Evolutionary conservation across 2,888 invertebrate genomes (phyloP), one percentile per base, ranked within the genome.

Genomic region (Noctua janthina): DNA sequence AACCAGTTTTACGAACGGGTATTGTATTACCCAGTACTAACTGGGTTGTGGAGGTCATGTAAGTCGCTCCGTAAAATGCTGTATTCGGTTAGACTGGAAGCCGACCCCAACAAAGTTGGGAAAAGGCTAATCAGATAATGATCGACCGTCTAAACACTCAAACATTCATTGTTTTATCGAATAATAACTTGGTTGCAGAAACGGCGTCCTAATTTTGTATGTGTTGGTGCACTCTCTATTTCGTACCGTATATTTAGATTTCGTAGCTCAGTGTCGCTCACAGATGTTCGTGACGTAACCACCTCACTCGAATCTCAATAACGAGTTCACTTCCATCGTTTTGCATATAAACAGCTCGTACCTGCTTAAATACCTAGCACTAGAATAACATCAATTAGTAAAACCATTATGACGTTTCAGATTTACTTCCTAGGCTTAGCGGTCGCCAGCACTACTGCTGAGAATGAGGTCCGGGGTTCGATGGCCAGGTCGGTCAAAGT

Each of bases 271-370:
- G 23, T 17, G 85, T 71, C 68, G 29, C 13, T 39, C 85, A 56
- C 84, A 84, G 86, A 74, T 84, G 84, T 56, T 66, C 1, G 71
- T 84, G 85, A 84, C 84, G 81, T 43, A 68, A 75, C 54, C 62
- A 59, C 56, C 64, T 71, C 62, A 72, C 82, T 74, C 67, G 72
- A 69, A 59, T 85, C 56, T 75, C 68, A 62, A 66, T 85, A 77
- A 74, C 71, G 68, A 77, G 74, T 71, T 81, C 68, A 66, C 4
- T 64, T 67, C 29, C 68, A 72, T 54, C 64, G 13, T 7, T 68
- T 56, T 68, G 54, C 23, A n/a, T 51, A 46, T 17, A 62, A 56
- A 20, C 68, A 51, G 20, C 23, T 43, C 51, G 5, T 11, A n/a
- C 17, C 13, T 49, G 49, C 49, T 51, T 15, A 1, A 13, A 29